Percentiles rank a stretch among this genome's conserved stretches.
phyloP scores from a whole-genome alignment of 2,113 vertebrate species.

The Sinocyclocheilus rhinocerous region DNA sequence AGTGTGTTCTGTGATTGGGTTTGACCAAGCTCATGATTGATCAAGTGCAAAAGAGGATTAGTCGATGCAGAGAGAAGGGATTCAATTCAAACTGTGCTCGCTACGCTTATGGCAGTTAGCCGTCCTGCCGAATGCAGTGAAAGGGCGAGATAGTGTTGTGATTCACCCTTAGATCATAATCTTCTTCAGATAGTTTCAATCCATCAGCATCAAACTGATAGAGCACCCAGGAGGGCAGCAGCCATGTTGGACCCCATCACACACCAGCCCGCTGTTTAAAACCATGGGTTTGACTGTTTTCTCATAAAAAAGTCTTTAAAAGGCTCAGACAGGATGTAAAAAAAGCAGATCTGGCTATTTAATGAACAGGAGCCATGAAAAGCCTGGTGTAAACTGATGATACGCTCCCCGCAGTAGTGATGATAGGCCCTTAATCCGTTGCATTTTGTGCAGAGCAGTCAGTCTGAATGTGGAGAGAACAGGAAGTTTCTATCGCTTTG shows the following conservation, averaged over 20 bases:
- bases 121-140: slow-evolving; percentile 36
- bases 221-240: slow-evolving; percentile 49
- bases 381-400: slow-evolving; percentile 49
- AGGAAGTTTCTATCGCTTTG: slow-evolving; percentile 20
- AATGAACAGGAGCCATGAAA: slow-evolving; percentile 57
- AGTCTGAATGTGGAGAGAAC: slow-evolving; percentile 37
- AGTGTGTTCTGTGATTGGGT: slow-evolving; percentile 28
- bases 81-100: background rate
- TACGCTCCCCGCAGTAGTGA: slow-evolving; percentile 45
- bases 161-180: slow-evolving; percentile 51
- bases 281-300: background rate
- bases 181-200: slow-evolving; percentile 53
- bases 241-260: background rate
- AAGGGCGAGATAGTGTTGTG: slow-evolving; percentile 46
- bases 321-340: slow-evolving; percentile 32
- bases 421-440: slow-evolving; percentile 52
- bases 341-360: slow-evolving; percentile 48
- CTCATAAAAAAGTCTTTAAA: slow-evolving; percentile 50
- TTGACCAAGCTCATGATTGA: slow-evolving; percentile 48
- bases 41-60: slow-evolving; percentile 55
- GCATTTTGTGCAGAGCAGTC: slow-evolving; percentile 39
- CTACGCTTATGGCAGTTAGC: slow-evolving; percentile 14
- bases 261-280: background rate
- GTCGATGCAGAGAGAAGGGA: slow-evolving; percentile 30
- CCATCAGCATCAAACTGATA: slow-evolving; percentile 59